Evolutionary conservation across 2,113 vertebrate genomes (phyloP), one percentile per base, ranked within the genome.

Genomic region (Coturnix japonica): DNA sequence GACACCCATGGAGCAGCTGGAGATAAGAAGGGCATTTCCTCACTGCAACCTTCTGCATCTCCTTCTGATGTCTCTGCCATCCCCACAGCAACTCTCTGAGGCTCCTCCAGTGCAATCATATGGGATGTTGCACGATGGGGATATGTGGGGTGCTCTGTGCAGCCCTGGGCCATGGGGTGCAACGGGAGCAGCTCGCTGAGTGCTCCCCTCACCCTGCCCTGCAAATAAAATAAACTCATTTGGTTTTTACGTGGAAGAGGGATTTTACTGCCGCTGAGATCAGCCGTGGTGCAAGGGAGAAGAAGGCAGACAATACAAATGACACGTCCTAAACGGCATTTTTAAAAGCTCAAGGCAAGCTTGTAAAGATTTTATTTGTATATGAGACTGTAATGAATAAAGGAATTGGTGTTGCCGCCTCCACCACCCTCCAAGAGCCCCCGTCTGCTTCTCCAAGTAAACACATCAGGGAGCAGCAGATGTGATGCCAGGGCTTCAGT

Each of bases 291-390:
- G 87, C 85, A 4, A 77, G 74, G 91, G 7, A 57, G 91, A 51
- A 11, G 1, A 8, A 83, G 73, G 77, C 89, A 90, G 91, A 93
- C 95, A 84, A 53, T 72, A 75, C 91, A 64, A 91, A 78, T 53
- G 95, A 72, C 95, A 90, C 43, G 18, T 92, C 89, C 94, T 84
- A 67, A 95, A 90, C 77, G 47, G 93, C 91, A 35, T 72, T 90
- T 94, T 89, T 89, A 89, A 93, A 84, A 60, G 89, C 91, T 94
- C 83, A 56, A 56, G 94, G 94, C 86, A 67, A 93, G 89, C 94
- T 96, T 84, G 91, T 96, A 94, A 95, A 96, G 91, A 90, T 95
- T 96, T 95, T 93, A 95, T 94, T 92, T 96, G 92, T 57, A 56
- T 81, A 67, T 0, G 73, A 92, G 91, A 74, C 95, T 90, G 94